Evolutionary conservation across 2,797 vertebrate species (phyloP), one percentile per base, ranked within the genome.

Genomic region (Onychomys torridus): DNA sequence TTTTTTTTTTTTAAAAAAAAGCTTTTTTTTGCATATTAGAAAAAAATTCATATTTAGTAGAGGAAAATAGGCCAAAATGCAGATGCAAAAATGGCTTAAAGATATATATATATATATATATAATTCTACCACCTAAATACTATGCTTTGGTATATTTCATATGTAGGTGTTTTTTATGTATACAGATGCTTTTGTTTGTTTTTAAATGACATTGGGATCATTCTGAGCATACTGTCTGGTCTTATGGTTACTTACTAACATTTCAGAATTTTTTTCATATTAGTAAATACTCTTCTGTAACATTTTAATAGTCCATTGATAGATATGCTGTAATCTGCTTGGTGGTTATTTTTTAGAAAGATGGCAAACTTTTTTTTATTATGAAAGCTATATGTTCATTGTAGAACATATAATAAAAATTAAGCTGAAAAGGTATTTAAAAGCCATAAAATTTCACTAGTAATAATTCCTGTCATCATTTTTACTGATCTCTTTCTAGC

Each of bases 191-290:
- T 97, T 94, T 94, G 40, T 88, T 89, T 95, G 55, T 76, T 93
- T 93, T 87, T 89, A 81, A 88, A 49, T 29, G 83, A 59, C 49
- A 75, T 14, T 94, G 94, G 93, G 92, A 95, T 95, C 90, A 96
- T 95, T 96, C 77, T 92, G 92, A 90, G 65, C 90, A 95, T 90
- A 90, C 93, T 95, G 81, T 96, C 95, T 82, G 96, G 89, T 91
- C 90, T 79, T 96, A 90, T 86, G 96, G 84, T 92, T 77, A 92
- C 46, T 59, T 94, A 94, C 73, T 85, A 84, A 37, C 46, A 49
- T 63, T 23, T 55, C 32, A 91, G 7, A 69, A 23, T 61, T 82
- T 91, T 46, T 96, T 93, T 77, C 43, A n/a, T 93, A 59, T 83
- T 90, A 67, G 52, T 82, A 87, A 94, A 69, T 94, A 75, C 19